phyloP scores from a whole-genome alignment of 2,888 invertebrate species.

The Pardosa pseudoannulata region DNA sequence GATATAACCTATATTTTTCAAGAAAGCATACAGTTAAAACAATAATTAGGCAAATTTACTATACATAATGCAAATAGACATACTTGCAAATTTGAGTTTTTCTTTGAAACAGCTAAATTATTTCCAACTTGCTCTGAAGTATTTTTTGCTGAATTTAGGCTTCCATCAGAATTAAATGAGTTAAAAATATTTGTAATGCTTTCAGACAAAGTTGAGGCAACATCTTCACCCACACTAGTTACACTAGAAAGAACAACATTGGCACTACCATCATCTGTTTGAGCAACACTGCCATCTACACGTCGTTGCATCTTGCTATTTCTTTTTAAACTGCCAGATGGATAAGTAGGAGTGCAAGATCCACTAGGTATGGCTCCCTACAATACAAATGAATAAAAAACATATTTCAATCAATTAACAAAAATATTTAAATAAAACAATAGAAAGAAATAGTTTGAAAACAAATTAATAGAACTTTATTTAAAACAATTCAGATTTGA shows the following conservation, averaged over 20 bases:
- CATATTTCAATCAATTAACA: no score
- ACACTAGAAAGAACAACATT: constrained; percentile 73
- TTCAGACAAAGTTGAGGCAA: constrained; percentile 58
- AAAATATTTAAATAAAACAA: background rate
- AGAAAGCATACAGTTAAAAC: background rate
- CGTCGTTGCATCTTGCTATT: constrained; percentile 73
- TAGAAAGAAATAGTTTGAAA: no score
- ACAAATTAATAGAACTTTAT: no score
- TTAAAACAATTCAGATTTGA: no score
- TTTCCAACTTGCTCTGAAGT: constrained; percentile 27
- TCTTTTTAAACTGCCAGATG: constrained; percentile 73
- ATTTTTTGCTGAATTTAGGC: background rate
- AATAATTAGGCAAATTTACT: background rate
- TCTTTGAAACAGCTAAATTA: constrained; percentile 24
- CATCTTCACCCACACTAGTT: constrained; percentile 70
- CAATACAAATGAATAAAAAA: background rate
- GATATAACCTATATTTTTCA: background rate
- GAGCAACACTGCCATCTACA: constrained; percentile 73
- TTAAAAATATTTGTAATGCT: constrained; percentile 67
- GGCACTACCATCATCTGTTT: constrained; percentile 67
- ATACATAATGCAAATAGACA: background rate
- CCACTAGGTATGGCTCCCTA: constrained; percentile 63
- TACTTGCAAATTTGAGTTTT: constrained; percentile 51
- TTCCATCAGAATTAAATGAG: constrained; percentile 50
- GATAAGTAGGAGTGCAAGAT: constrained; percentile 64